These are phyloP conservation scores for Hoplostethus atlanticus DNA, from an alignment of 2,797 vertebrate species.

Conservation along the genomic window DNA sequence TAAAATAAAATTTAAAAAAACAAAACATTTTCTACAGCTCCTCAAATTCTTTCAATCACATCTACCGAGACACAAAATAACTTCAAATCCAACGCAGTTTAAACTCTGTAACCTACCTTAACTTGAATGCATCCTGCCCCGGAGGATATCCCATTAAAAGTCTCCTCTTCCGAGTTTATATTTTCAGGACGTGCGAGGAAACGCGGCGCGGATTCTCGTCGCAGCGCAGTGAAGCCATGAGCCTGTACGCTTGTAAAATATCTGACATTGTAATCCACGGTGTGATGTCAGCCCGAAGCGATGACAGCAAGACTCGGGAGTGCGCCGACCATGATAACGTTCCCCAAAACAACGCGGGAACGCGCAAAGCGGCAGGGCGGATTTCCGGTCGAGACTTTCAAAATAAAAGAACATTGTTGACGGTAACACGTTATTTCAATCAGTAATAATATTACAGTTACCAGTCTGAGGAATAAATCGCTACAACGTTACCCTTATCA, in stretches of 20 bases:
- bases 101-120: slow-evolving; percentile 49
- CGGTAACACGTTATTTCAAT: no score
- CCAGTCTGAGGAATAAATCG: no score
- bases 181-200: slow-evolving; percentile 49
- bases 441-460: no score
- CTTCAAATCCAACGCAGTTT: background rate
- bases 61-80: background rate
- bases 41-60: background rate
- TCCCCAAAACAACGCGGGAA: slow-evolving; percentile 64
- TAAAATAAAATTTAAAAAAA: no score
- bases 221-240: slow-evolving; percentile 63
- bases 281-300: slow-evolving; percentile 61
- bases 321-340: slow-evolving; percentile 59
- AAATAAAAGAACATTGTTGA: slow-evolving; percentile 40
- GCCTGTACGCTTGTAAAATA: slow-evolving; percentile 55
- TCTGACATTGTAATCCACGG: slow-evolving; percentile 81
- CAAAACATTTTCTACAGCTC: no score
- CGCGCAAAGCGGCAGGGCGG: slow-evolving; percentile 31
- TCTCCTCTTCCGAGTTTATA: background rate
- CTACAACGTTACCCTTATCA: no score
- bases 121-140: slow-evolving; percentile 62
- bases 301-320: slow-evolving; percentile 60
- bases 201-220: slow-evolving; percentile 54
- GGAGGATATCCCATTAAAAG: slow-evolving; percentile 14
- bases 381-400: slow-evolving; percentile 45